Percentiles rank a stretch among this genome's conserved stretches.
Conservation (phyloP, 2,797 vertebrate genomes). For the Novumbra hubbsi region DNA sequence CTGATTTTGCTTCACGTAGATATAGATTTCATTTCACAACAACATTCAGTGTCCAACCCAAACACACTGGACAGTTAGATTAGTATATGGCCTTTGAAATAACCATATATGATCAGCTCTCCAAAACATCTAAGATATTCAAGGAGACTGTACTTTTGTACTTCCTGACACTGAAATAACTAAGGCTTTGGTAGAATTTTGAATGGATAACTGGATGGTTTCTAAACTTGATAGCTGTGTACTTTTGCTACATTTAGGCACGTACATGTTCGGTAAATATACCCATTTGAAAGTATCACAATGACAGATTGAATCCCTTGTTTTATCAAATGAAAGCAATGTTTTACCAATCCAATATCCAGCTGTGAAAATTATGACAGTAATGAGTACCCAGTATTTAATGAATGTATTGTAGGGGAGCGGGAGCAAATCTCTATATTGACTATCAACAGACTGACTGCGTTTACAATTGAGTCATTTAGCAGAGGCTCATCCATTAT, state of each 20-base stretch:
- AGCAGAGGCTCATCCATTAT: too few species aligned
- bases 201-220: neutral
- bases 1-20: neutral
- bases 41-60: constrained; percentile 22
- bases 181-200: neutral
- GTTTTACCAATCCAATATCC: neutral
- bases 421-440: neutral
- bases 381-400: neutral
- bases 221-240: neutral
- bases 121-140: constrained; percentile 5
- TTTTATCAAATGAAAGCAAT: neutral
- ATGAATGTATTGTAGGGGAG: neutral
- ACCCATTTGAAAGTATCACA: neutral
- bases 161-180: neutral
- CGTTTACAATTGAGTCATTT: neutral
- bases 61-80: constrained; percentile 22
- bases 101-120: constrained; percentile 9
- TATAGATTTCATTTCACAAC: constrained; percentile 5
- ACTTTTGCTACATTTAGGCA: neutral
- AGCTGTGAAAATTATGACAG: neutral
- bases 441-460: neutral
- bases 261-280: neutral
- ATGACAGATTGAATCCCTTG: neutral
- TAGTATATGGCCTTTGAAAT: constrained; percentile 17
- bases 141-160: neutral